phyloP scores from a whole-genome alignment of 2,797 vertebrate genomes.

The Paratrypauchen microcephalus region DNA sequence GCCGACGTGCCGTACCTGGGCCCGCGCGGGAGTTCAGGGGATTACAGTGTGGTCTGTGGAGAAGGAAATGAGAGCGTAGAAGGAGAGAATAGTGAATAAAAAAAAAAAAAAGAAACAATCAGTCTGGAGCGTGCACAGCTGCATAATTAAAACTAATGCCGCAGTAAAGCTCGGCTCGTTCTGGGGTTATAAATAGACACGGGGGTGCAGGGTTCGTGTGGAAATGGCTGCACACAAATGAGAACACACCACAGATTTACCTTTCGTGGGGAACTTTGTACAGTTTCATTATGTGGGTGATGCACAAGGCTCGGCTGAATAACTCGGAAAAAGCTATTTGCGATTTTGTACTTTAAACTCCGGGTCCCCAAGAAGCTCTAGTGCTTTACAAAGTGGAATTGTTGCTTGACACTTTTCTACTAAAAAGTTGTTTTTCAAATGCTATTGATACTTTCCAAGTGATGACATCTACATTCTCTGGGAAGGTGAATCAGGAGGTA shows the following conservation, averaged over 20 bases:
- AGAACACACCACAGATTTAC: constrained; percentile 11
- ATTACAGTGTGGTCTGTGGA: constrained; percentile 21
- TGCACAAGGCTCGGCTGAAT: not conserved
- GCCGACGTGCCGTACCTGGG: constrained; percentile 48
- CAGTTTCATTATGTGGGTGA: not conserved
- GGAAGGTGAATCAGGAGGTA: no score
- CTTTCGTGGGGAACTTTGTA: constrained; percentile 23
- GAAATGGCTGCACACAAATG: constrained; percentile 1
- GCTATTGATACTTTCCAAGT: no score
- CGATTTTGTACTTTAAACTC: not conserved
- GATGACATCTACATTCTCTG: no score
- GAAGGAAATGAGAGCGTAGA: constrained; percentile 19
- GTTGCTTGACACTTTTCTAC: not conserved
- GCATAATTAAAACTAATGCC: constrained; percentile 35
- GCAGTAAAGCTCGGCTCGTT: constrained; percentile 5
- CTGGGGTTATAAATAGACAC: constrained; percentile 10
- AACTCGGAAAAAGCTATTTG: not conserved
- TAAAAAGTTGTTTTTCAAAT: not conserved
- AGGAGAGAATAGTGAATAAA: constrained; percentile 5
- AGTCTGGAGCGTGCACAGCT: constrained; percentile 16
- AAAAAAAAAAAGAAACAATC: constrained; percentile 10
- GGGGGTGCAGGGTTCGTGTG: not conserved
- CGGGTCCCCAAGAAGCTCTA: not conserved
- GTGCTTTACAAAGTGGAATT: not conserved
- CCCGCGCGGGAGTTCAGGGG: constrained; percentile 7